phyloP scores from a whole-genome alignment of 2,888 invertebrate species.

The Andrena bucephala region DNA sequence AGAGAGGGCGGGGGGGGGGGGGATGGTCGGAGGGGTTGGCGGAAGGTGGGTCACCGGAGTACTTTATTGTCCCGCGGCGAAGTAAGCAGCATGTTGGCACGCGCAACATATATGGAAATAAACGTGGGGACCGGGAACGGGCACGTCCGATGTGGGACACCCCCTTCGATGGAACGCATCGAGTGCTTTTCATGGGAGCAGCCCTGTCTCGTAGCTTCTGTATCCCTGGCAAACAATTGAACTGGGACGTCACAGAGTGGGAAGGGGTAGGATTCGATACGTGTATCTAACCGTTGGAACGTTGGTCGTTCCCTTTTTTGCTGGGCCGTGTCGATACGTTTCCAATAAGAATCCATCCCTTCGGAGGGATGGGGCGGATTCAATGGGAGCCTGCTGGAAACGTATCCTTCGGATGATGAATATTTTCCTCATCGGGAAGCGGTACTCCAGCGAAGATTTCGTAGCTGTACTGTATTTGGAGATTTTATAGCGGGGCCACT shows the following conservation, averaged over 20 bases:
- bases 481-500: background rate
- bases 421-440: slow-evolving; percentile 1
- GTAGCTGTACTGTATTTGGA: background rate
- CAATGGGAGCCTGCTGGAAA: slow-evolving; percentile 7
- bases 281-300: slow-evolving; percentile 42
- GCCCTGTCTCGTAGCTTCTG: slow-evolving; percentile 32
- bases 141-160: slow-evolving; percentile 54
- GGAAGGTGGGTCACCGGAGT: slow-evolving; percentile 28
- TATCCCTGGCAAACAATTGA: slow-evolving; percentile 49
- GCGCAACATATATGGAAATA: slow-evolving; percentile 68
- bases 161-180: slow-evolving; percentile 62
- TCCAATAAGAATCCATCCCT: slow-evolving; percentile 46
- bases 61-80: slow-evolving; percentile 69
- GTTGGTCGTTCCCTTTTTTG: slow-evolving; percentile 19
- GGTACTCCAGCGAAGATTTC: background rate
- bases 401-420: slow-evolving; percentile 26
- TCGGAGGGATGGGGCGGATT: slow-evolving; percentile 12
- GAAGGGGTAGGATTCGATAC: slow-evolving; percentile 11
- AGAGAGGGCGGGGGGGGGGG: slow-evolving; percentile 16
- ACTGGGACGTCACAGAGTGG: slow-evolving; percentile 35
- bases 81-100: slow-evolving; percentile 67
- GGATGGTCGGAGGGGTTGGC: slow-evolving; percentile 6
- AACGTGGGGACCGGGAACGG: slow-evolving; percentile 40
- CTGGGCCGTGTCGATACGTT: slow-evolving; percentile 34
- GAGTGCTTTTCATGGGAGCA: slow-evolving; percentile 65